phyloP scores from a whole-genome alignment of 2,797 vertebrate genomes.

The Pelochelys cantorii region DNA sequence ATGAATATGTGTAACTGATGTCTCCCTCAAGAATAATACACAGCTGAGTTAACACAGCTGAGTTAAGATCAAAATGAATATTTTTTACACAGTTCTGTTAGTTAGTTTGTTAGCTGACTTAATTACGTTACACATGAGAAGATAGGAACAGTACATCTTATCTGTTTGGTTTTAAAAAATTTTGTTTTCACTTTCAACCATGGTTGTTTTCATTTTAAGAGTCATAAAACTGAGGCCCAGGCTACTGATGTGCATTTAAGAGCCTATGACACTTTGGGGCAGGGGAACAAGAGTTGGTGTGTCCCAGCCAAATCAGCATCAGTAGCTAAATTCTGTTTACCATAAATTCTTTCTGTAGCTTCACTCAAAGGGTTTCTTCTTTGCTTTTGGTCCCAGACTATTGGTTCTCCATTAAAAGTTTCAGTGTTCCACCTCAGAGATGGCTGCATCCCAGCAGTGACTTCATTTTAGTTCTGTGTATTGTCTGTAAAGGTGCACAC shows the following conservation, averaged over 20 bases:
- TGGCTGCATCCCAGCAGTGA: slow-evolving; percentile 37
- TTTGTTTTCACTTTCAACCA: background rate
- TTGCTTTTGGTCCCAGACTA: background rate
- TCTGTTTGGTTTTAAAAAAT: background rate
- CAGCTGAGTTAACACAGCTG: background rate
- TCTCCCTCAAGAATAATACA: background rate
- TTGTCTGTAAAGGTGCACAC: background rate
- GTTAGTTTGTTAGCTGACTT: background rate
- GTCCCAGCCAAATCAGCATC: background rate
- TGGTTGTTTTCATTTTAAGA: background rate
- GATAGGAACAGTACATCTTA: background rate
- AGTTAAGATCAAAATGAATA: background rate
- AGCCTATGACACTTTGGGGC: background rate
- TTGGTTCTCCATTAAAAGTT: slow-evolving; percentile 1
- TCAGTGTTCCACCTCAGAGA: background rate
- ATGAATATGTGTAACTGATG: background rate
- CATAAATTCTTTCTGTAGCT: background rate
- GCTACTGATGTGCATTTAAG: background rate
- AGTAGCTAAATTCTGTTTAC: background rate
- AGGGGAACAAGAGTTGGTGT: background rate
- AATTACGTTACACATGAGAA: background rate
- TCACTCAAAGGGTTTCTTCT: background rate
- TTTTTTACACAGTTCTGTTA: background rate
- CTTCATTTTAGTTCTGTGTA: slow-evolving; percentile 9
- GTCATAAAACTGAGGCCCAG: background rate